A percentile compares a stretch with the other conserved stretches of the same genome.
These are phyloP conservation scores for Paramormyrops hopkinsi DNA, from an alignment of 2,797 vertebrate genomes.

Conservation along the genomic window DNA sequence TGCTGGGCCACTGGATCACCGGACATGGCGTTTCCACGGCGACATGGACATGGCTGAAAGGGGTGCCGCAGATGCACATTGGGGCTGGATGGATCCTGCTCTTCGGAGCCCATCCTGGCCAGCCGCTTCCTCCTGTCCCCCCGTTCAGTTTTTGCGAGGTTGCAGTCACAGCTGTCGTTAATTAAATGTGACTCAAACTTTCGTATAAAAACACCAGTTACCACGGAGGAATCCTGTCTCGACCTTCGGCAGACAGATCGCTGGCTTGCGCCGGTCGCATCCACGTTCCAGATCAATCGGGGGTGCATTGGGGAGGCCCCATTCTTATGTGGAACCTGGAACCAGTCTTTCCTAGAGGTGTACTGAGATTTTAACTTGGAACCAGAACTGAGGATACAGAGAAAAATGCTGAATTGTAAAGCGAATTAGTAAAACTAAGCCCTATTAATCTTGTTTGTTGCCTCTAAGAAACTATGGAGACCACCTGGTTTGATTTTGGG, in stretches of 20 bases:
- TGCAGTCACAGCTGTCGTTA: constrained; percentile 11
- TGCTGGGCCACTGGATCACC: constrained; percentile 69
- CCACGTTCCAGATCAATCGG: constrained; percentile 14
- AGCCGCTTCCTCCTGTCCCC: not conserved
- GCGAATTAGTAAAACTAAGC: constrained; percentile 5
- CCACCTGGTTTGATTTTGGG: not conserved
- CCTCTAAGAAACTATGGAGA: not conserved
- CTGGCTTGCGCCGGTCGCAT: not conserved
- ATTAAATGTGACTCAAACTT: constrained; percentile 13
- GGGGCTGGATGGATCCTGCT: not conserved
- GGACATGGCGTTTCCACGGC: constrained; percentile 35
- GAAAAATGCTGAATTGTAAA: constrained; percentile 17
- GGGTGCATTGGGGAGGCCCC: constrained; percentile 3
- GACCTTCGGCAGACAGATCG: not conserved
- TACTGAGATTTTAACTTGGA: constrained; percentile 22
- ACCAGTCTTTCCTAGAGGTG: constrained; percentile 14
- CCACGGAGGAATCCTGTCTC: constrained; percentile 8
- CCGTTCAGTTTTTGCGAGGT: not conserved
- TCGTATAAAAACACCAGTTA: not conserved
- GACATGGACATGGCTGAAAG: not conserved
- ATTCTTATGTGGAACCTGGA: constrained; percentile 10
- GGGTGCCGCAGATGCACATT: not conserved
- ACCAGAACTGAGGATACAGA: constrained; percentile 11
- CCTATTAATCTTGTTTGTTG: constrained; percentile 20
- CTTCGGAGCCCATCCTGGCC: not conserved